These are phyloP conservation scores for Heterodera filipjevi DNA, from an alignment of 2,888 invertebrate genomes.

Conservation along the genomic window DNA sequence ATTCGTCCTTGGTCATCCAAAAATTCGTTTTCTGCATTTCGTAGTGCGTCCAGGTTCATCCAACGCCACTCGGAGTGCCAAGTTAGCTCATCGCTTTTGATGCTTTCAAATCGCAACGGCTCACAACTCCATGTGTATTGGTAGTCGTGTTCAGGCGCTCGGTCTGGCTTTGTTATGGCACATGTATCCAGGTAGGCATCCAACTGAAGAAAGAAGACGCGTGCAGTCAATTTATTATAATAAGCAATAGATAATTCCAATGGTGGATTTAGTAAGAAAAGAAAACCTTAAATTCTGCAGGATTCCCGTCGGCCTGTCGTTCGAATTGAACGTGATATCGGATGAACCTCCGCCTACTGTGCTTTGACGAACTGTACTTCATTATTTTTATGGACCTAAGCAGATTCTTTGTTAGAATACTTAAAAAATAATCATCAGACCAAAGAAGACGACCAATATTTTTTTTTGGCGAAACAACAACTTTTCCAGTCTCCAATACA, in stretches of 20 bases:
- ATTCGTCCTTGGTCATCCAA: slow-evolving; percentile 13
- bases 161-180: background rate
- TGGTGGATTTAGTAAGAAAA: too few species aligned
- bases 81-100: background rate
- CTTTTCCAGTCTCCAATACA: background rate
- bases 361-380: slow-evolving; percentile 1
- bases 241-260: too few species aligned
- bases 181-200: slow-evolving; percentile 4
- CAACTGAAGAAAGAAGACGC: background rate
- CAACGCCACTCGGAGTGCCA: slow-evolving; percentile 11
- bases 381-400: background rate
- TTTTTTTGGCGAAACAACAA: slow-evolving; percentile 8
- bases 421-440: background rate
- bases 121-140: slow-evolving; percentile 5
- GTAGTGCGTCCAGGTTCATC: background rate
- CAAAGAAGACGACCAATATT: background rate
- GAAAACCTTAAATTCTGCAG: slow-evolving; percentile 14
- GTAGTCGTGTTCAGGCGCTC: slow-evolving; percentile 11
- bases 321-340: background rate
- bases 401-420: background rate
- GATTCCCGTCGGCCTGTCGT: background rate
- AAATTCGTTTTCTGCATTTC: background rate
- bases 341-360: background rate
- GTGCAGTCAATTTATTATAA: too few species aligned
- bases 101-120: slow-evolving; percentile 7